A percentile compares a stretch with the other conserved stretches of the same genome.
Conservation (phyloP, 2,113 vertebrate genomes). For the Camelus dromedarius region DNA sequence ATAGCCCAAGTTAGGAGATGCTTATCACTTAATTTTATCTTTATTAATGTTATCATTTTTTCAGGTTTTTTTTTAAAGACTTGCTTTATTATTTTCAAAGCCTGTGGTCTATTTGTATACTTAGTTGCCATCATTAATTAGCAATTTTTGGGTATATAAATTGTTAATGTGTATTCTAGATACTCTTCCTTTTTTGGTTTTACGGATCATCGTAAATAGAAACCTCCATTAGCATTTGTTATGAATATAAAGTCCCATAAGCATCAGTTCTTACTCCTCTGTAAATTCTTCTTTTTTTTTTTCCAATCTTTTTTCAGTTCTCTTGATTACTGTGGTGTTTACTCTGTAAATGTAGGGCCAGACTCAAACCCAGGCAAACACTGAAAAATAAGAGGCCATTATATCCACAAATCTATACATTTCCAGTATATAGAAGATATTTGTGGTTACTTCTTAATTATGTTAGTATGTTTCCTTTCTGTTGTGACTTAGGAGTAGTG, state of each 20-base stretch:
- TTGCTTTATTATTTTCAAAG: constrained; percentile 59
- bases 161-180: constrained; percentile 24
- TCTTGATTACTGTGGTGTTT: background rate
- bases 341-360: background rate
- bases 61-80: background rate
- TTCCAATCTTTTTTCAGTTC: constrained; percentile 8
- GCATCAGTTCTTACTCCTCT: background rate
- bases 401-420: background rate
- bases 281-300: background rate
- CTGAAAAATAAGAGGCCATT: background rate
- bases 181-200: background rate
- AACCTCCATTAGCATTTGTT: constrained; percentile 2
- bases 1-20: background rate
- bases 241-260: background rate
- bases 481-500: background rate
- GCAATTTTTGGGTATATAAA: background rate
- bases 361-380: background rate
- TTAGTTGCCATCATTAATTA: constrained; percentile 29
- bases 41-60: constrained; percentile 1
- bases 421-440: background rate
- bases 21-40: constrained; percentile 42
- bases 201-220: constrained; percentile 9
- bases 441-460: background rate
- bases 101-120: constrained; percentile 18
- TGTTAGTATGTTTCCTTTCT: background rate